Base-by-base conservation (phyloP, 92 coral and sea anemone species). In the Hydrozoanthus gracilis region DNA sequence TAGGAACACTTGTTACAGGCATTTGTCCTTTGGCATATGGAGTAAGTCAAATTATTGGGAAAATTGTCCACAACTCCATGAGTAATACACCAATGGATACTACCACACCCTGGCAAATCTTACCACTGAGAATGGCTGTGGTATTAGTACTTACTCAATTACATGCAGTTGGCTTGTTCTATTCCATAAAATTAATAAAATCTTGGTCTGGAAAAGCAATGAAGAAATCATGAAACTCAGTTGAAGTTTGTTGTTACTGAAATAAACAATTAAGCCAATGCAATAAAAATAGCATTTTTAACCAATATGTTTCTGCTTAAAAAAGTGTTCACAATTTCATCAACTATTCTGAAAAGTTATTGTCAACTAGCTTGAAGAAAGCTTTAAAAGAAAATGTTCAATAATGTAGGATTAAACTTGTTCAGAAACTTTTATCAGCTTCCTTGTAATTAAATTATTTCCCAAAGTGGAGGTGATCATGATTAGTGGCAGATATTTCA, bases 161-260 rank as follows among this genome's bases (percentile, higher is more conserved):
- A 79, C 99, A 97, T 83, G 91, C 91, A 8, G 87, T 94, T 76
- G 93, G 93, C n/a, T 18, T 97, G 15, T 95, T 93, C 77, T 97
- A 87, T 84, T 92, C 97, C 6, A 88, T 92, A 72, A 97, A 94
- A 79, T 92, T 97, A n/a, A 89, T 92, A 4, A 83, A 89, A 82
- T 92, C 98, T 11, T 97, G 99, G 99, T 77, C 82, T 48, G 51
- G 93, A 44, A 95, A 95, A 87, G 99, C 98, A 88, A 95, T 90
- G 66, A 97, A 96, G 79, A 92, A 91, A 82, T 83, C 91, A 45
- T 94, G 91, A 77, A 84, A 56, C 68, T 52, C 18, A 27, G n/a
- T 7, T 58, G 58, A 68, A n/a, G 5, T 16, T 5, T 27, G 39
- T 27, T 27, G 39, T 27, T 27, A 27, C 39, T 27, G 39, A 27